Percentiles rank a stretch among this genome's conserved stretches.
These are phyloP conservation scores for Caenorhabditis drosophilae DNA, from an alignment of 2,888 invertebrate species.

Conservation along the genomic window DNA sequence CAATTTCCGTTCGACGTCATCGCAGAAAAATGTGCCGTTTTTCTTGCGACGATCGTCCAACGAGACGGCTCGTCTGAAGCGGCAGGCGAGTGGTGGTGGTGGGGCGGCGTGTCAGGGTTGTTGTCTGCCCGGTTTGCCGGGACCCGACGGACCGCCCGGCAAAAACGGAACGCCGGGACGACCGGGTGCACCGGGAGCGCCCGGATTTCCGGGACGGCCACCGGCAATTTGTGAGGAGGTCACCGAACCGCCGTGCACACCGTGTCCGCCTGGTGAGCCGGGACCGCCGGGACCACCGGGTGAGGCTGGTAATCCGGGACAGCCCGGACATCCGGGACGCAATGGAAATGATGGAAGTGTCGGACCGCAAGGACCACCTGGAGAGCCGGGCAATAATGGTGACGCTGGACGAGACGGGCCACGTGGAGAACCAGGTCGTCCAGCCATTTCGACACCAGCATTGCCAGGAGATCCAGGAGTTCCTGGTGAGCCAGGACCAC, in stretches of 20 bases:
- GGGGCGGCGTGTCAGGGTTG: constrained; percentile 58
- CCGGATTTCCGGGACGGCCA: constrained; percentile 67
- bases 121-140: constrained; percentile 65
- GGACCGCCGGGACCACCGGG: constrained; percentile 62
- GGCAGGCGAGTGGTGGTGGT: constrained; percentile 46
- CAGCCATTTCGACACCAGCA: constrained; percentile 67
- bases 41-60: constrained; percentile 49
- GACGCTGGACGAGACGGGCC: constrained; percentile 65
- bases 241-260: constrained; percentile 67
- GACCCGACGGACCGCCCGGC: constrained; percentile 64
- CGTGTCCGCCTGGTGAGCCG: constrained; percentile 68
- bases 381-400: constrained; percentile 63
- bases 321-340: constrained; percentile 60
- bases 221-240: constrained; percentile 68
- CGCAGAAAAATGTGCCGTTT: constrained; percentile 47
- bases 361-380: constrained; percentile 65
- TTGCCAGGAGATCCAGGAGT: constrained; percentile 68
- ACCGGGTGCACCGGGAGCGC: constrained; percentile 60
- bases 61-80: constrained; percentile 47
- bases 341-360: constrained; percentile 67
- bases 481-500: constrained; percentile 64
- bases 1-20: constrained; percentile 58
- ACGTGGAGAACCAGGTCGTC: constrained; percentile 67
- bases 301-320: constrained; percentile 54
- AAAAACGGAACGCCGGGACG: constrained; percentile 55